Evolutionary conservation across 30 jellyfish, hydroid and myxozoan genomes (phyloP).

Genomic region (Aurelia coerulea): DNA sequence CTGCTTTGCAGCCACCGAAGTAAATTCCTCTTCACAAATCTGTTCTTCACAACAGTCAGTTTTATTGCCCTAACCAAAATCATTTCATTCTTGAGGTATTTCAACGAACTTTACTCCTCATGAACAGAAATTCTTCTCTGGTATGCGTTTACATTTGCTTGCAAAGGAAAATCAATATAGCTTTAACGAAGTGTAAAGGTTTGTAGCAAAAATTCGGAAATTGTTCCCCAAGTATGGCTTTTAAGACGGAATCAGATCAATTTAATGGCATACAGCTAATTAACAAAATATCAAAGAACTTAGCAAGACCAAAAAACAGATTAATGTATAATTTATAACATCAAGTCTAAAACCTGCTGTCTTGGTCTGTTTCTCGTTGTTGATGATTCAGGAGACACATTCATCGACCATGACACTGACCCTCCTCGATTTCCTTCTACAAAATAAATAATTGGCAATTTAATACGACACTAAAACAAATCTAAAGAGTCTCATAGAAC

Average conservation of each 20-base stretch:
- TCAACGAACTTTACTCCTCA: neutral
- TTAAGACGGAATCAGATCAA: no score
- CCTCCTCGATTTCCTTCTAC: conserved; percentile 50
- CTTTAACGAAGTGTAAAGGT: no score
- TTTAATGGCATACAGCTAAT: no score
- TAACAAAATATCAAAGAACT: neutral
- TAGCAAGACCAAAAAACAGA: neutral
- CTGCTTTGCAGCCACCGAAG: no score
- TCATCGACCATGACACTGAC: conserved; percentile 92
- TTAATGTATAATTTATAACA: no score
- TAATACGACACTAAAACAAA: neutral
- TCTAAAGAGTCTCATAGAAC: no score
- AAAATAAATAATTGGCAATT: neutral
- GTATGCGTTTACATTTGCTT: no score
- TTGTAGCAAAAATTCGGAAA: no score
- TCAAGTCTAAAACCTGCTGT: conserved; percentile 74
- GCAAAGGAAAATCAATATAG: no score
- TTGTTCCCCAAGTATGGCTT: neutral
- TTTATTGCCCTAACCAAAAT: no score
- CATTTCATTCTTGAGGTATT: neutral
- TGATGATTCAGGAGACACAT: conserved; percentile 86
- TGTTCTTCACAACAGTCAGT: no score
- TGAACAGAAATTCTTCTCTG: neutral
- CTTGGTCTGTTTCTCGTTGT: conserved; percentile 65
- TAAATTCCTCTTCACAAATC: neutral